Evolutionary conservation across 2,797 vertebrate genomes (phyloP).

Genomic region (Monodelphis domestica): DNA sequence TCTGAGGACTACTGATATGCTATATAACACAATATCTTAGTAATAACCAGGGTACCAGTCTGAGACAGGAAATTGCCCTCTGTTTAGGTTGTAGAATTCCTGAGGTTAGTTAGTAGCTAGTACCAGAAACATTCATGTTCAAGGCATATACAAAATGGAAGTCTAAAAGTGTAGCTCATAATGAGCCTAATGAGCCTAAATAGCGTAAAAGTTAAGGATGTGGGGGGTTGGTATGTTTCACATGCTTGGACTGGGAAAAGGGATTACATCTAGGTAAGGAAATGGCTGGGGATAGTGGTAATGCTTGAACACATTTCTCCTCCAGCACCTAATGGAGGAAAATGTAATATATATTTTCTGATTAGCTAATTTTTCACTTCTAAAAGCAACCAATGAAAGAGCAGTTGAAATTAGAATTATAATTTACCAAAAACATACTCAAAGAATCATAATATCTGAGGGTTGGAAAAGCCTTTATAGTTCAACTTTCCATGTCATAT

Average conservation of each 20-base stretch:
- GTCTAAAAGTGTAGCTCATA: neutral
- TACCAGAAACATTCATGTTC: neutral
- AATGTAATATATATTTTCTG: neutral
- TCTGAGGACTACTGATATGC: neutral
- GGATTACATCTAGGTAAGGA: neutral
- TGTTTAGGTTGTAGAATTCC: neutral
- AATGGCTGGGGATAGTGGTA: neutral
- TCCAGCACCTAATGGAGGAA: neutral
- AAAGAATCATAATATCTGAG: neutral
- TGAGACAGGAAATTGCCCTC: neutral
- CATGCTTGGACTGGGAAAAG: neutral
- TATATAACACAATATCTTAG: too few species aligned
- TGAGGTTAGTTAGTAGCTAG: neutral
- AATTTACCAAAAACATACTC: slow-evolving; percentile 8
- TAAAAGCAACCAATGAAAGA: slow-evolving; percentile 7
- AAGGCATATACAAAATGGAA: neutral
- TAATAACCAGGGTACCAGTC: too few species aligned
- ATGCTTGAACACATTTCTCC: neutral
- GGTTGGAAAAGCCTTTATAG: neutral
- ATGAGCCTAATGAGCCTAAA: neutral
- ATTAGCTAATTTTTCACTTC: neutral
- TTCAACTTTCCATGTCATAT: slow-evolving; percentile 9
- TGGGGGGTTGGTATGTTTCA: neutral
- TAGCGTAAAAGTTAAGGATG: neutral
- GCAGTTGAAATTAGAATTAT: neutral